Conservation (phyloP, 1,140 invertebrate species). For the Saxidomus purpurata region DNA sequence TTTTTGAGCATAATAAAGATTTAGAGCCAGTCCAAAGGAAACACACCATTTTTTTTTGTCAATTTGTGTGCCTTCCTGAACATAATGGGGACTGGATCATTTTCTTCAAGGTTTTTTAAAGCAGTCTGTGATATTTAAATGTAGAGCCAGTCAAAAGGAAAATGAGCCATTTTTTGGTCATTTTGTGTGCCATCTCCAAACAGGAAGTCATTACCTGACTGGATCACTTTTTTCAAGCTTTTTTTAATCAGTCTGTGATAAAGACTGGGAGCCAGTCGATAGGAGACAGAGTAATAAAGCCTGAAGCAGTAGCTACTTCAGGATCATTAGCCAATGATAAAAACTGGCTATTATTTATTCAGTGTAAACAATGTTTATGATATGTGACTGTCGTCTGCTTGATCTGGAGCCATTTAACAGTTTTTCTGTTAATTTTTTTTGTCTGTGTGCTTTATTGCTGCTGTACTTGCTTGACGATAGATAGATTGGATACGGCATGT, state of each 20-base stretch:
- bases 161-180: too few species aligned
- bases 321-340: conserved; percentile 20
- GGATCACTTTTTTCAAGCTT: too few species aligned
- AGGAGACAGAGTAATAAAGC: not conserved
- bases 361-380: conserved; percentile 1
- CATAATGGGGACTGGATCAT: too few species aligned
- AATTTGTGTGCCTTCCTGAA: too few species aligned
- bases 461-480: not conserved
- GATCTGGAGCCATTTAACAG: not conserved
- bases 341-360: conserved; percentile 10
- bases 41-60: too few species aligned
- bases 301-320: conserved; percentile 2
- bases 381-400: not conserved
- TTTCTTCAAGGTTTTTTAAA: too few species aligned
- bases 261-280: not conserved
- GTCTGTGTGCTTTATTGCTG: not conserved
- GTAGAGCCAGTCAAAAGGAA: too few species aligned
- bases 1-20: too few species aligned
- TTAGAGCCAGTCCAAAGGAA: too few species aligned
- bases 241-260: not conserved
- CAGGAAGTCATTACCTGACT: too few species aligned
- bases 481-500: not conserved
- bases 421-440: not conserved
- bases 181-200: too few species aligned
- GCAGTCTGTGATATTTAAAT: too few species aligned